A percentile compares a stretch with the other conserved stretches of the same genome.
Conservation (phyloP, 2,888 invertebrate species). For the Poecilus cupreus region DNA sequence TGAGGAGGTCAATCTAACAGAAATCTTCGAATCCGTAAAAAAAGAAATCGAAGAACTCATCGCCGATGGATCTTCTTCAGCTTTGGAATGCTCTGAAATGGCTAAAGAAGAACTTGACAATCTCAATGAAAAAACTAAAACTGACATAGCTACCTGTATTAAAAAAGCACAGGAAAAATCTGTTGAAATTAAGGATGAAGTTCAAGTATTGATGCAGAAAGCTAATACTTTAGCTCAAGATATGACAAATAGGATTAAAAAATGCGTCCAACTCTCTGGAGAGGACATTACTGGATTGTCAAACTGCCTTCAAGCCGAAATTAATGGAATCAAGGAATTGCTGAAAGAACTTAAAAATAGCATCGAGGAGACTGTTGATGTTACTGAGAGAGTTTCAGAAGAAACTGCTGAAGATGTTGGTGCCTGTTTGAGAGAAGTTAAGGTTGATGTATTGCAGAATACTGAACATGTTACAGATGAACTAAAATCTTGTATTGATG, state of each 20-base stretch:
- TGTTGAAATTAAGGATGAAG: background rate
- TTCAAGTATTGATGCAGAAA: conserved; percentile 12
- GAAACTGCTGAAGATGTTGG: background rate
- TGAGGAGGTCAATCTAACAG: background rate
- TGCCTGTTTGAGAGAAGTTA: background rate
- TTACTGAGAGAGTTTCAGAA: conserved; percentile 26
- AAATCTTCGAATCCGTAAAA: conserved; percentile 8
- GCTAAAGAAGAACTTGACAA: conserved; percentile 2
- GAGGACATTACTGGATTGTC: conserved; percentile 20
- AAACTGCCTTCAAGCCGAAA: conserved; percentile 5
- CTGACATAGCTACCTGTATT: background rate
- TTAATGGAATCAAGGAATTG: conserved; percentile 1
- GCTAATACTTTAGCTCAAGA: background rate
- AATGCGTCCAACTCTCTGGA: background rate
- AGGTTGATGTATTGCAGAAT: background rate
- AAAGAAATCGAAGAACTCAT: conserved; percentile 15
- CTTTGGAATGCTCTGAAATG: background rate
- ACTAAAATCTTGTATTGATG: conserved; percentile 6
- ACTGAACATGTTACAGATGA: background rate
- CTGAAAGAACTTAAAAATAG: conserved; percentile 5
- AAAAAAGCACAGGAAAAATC: background rate
- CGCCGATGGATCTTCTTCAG: background rate
- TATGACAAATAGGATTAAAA: conserved; percentile 14
- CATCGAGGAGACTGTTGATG: conserved; percentile 1
- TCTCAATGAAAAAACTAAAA: background rate